Evolutionary conservation across 2,888 invertebrate genomes (phyloP), one percentile per base, ranked within the genome.

Genomic region (Eupithecia insigniata): DNA sequence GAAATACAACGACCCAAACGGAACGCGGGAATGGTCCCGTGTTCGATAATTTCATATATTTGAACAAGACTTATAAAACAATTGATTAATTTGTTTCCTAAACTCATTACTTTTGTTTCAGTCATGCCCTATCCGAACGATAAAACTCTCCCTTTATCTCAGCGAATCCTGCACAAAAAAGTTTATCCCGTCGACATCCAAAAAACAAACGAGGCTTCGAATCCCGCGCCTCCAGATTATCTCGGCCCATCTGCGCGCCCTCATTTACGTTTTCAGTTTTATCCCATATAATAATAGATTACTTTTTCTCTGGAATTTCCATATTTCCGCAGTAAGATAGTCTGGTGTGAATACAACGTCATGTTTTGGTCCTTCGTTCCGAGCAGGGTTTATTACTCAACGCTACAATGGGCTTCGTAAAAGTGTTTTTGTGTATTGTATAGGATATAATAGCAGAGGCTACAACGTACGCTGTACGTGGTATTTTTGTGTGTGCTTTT

Each of bases 261-360:
- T 77, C 75, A 79, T 79, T 79, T 80, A 76, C 78, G 76, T 78
- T 78, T 78, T 77, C 79, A 73, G 74, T 75, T 76, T 76, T 75
- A 71, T 75, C 74, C 74, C 71, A 77, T 72, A 80, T 81, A 80
- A 77, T 77, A 80, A 81, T 81, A 81, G 79, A 81, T 80, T 78
- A 78, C 79, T 79, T 80, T 74, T 80, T 78, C 77, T 80, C 70
- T 76, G 74, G 64, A 73, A 79, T 80, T 81, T 78, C 75, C 78
- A 80, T 80, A 81, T 80, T 80, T 80, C 66, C 71, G 78, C 77
- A 76, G 75, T 81, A 79, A 79, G 70, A 71, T 69, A 68, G 78
- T 77, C 78, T 76, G 77, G 60, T 70, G 69, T 71, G 72, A 73
- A 77, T 72, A 67, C 69, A 71, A 67, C 70, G 74, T 73, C 72